Evolutionary conservation across 1,140 invertebrate species (phyloP).

Genomic region (Orchesella cincta): DNA sequence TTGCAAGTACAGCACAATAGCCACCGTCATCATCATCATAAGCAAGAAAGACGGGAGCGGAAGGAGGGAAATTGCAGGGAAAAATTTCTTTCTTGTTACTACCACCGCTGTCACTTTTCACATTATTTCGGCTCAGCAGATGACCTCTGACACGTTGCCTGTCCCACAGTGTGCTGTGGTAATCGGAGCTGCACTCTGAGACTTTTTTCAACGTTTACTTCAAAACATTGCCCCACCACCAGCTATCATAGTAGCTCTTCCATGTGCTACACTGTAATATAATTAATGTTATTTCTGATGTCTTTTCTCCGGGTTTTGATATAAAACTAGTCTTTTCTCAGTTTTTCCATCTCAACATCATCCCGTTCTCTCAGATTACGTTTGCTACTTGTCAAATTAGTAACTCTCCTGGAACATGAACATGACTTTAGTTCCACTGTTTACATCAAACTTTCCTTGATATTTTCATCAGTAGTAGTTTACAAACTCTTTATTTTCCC

Average conservation of each 20-base stretch:
- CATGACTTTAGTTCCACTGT: neutral
- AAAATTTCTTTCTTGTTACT: too few relatives aligned
- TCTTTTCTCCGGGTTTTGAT: neutral
- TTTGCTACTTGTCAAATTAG: slow-evolving; percentile 12
- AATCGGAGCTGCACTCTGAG: neutral
- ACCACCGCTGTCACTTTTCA: neutral
- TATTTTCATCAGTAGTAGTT: neutral
- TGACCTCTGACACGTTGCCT: slow-evolving; percentile 5
- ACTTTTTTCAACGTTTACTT: neutral
- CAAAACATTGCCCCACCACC: neutral
- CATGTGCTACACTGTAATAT: neutral
- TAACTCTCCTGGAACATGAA: neutral
- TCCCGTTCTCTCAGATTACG: neutral
- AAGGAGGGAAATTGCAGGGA: neutral
- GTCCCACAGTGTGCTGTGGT: neutral
- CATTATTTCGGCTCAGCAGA: neutral
- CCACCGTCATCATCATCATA: neutral
- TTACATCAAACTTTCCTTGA: neutral
- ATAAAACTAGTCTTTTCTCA: neutral
- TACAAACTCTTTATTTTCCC: too few relatives aligned
- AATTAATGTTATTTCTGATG: neutral
- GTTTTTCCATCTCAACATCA: neutral
- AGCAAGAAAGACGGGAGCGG: neutral
- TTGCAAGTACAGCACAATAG: neutral
- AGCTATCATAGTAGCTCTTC: too few relatives aligned